Percentiles rank a stretch among this genome's conserved stretches.
Conservation (phyloP, 1,140 invertebrate genomes). For the Wiebesia pumilae region DNA sequence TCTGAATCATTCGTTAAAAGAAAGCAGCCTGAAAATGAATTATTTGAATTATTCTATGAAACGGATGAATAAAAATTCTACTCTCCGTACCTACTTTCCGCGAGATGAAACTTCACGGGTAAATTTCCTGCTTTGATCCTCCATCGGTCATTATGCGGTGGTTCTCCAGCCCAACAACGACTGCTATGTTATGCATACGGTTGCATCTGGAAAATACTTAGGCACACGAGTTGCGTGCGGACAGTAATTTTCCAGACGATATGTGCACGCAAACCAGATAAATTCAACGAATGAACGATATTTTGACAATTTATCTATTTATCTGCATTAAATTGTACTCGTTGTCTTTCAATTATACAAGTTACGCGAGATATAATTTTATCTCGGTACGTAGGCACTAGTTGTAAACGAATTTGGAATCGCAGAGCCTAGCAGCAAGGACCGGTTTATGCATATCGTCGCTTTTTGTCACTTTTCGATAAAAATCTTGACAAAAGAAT, state of each 20-base stretch:
- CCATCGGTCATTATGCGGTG: conserved; percentile 5
- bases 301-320: conserved; percentile 27
- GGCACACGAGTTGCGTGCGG: conserved; percentile 63
- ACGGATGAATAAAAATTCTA: neutral
- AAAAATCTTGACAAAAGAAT: too few relatives aligned
- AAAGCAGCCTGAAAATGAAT: neutral
- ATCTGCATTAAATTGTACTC: too few relatives aligned
- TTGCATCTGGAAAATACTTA: conserved; percentile 66
- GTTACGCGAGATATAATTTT: neutral
- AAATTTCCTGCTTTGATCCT: neutral
- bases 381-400: neutral
- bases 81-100: neutral
- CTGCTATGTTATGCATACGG: neutral
- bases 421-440: too few relatives aligned
- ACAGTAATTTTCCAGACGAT: neutral
- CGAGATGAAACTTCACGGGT: conserved; percentile 10
- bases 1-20: conserved; percentile 37
- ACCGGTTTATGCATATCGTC: too few relatives aligned
- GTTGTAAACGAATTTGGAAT: too few relatives aligned
- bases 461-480: too few relatives aligned
- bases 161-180: neutral
- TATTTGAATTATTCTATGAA: too few relatives aligned
- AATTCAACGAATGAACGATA: neutral
- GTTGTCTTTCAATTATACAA: neutral
- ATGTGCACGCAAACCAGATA: neutral